These are phyloP conservation scores for Dryadula phaetusa DNA, from an alignment of 2,888 invertebrate genomes.

Conservation along the genomic window DNA sequence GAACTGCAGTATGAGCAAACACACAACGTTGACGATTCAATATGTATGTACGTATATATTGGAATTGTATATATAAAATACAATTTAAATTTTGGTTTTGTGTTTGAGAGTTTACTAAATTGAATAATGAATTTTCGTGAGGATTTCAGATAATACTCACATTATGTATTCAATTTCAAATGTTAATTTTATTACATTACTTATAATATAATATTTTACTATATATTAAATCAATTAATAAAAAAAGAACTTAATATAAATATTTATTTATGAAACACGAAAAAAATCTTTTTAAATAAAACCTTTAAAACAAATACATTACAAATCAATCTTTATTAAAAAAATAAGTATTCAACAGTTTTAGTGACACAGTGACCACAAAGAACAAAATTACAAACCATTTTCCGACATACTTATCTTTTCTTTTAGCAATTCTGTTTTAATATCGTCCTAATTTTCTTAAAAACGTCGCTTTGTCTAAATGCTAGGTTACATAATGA, in stretches of 20 bases:
- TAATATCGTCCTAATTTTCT: slow-evolving; percentile 34
- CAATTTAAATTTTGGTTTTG: not conserved
- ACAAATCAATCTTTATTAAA: not conserved
- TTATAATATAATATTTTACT: too few relatives aligned
- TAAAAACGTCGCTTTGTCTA: slow-evolving; percentile 36
- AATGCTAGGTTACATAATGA: slow-evolving; percentile 39
- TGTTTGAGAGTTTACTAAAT: too few relatives aligned
- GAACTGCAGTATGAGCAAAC: slow-evolving; percentile 13
- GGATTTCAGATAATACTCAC: too few relatives aligned
- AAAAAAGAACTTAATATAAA: not conserved
- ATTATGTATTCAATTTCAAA: too few relatives aligned
- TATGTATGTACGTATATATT: not conserved
- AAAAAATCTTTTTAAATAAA: not conserved
- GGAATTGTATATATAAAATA: not conserved
- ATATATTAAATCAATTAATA: not conserved
- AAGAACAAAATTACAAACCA: not conserved
- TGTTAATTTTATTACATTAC: too few relatives aligned
- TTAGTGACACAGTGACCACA: not conserved
- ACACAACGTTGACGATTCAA: too few relatives aligned
- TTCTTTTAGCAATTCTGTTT: slow-evolving; percentile 23
- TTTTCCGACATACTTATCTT: slow-evolving; percentile 14
- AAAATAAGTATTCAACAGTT: not conserved
- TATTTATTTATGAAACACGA: not conserved
- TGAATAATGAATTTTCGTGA: too few relatives aligned
- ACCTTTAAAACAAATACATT: not conserved